These are phyloP conservation scores for Urosaurus nigricauda DNA, from an alignment of 2,797 vertebrate genomes.

Conservation along the genomic window DNA sequence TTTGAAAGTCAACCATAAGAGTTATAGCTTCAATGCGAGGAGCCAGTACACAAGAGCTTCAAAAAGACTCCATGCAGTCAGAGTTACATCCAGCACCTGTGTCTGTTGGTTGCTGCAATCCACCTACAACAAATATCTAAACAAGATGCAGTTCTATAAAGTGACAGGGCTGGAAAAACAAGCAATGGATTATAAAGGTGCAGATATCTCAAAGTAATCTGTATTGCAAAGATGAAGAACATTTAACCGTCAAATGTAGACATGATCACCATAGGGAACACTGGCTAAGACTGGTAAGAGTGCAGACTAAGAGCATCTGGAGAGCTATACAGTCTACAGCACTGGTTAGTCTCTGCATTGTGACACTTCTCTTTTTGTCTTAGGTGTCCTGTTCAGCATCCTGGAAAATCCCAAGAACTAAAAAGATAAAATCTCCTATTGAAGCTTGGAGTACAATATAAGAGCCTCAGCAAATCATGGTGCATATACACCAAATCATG, in stretches of 20 bases:
- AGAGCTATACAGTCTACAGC: neutral
- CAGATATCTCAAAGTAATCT: neutral
- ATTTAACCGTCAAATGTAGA: neutral
- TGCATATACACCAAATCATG: neutral
- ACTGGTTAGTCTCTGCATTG: neutral
- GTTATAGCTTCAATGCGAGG: neutral
- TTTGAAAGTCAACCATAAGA: neutral
- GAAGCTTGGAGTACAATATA: neutral
- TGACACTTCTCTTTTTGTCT: neutral
- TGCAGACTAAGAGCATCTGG: neutral
- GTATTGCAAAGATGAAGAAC: neutral
- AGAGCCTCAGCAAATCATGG: too few species aligned
- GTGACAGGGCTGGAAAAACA: neutral
- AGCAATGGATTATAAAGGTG: neutral
- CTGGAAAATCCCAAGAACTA: neutral
- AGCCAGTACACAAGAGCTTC: neutral
- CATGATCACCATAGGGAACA: neutral
- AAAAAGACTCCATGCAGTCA: neutral
- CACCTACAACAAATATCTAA: neutral
- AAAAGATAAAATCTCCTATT: neutral
- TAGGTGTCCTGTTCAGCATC: neutral
- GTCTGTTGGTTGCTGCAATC: neutral
- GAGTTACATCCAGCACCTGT: neutral
- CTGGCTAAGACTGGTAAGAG: neutral
- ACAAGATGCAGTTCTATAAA: neutral